Conservation (phyloP, 2,888 invertebrate genomes). For the Tholera decimalis region DNA sequence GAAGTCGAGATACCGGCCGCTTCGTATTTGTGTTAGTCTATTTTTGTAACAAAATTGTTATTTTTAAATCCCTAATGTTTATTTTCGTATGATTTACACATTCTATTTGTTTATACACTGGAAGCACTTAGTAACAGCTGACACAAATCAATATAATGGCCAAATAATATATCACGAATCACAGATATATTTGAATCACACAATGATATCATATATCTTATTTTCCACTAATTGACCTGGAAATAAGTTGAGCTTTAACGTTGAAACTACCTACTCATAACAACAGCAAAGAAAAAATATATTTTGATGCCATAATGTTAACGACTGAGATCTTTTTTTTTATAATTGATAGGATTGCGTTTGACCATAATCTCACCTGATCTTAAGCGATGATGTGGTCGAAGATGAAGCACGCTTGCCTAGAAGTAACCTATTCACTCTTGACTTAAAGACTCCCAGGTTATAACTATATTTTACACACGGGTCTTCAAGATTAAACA, state of each 20-base stretch:
- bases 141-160: not conserved
- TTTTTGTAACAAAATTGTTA: not conserved
- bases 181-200: not conserved
- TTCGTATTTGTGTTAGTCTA: slow-evolving; percentile 10
- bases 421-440: too few relatives aligned
- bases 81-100: not conserved
- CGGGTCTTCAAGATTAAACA: too few relatives aligned
- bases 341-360: too few relatives aligned
- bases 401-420: too few relatives aligned
- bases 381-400: too few relatives aligned
- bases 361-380: too few relatives aligned
- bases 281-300: not conserved
- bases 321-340: too few relatives aligned
- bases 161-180: not conserved
- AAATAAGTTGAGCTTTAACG: not conserved
- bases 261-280: too few relatives aligned
- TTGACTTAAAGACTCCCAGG: too few relatives aligned
- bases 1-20: slow-evolving; percentile 7
- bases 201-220: not conserved
- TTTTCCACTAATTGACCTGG: not conserved
- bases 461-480: too few relatives aligned
- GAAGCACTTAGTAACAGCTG: slow-evolving; percentile 15
- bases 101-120: slow-evolving; percentile 9
- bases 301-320: too few relatives aligned
- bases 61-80: not conserved